These are phyloP conservation scores for Onychomys arenicola DNA, from an alignment of 2,797 vertebrate species.

Conservation along the genomic window DNA sequence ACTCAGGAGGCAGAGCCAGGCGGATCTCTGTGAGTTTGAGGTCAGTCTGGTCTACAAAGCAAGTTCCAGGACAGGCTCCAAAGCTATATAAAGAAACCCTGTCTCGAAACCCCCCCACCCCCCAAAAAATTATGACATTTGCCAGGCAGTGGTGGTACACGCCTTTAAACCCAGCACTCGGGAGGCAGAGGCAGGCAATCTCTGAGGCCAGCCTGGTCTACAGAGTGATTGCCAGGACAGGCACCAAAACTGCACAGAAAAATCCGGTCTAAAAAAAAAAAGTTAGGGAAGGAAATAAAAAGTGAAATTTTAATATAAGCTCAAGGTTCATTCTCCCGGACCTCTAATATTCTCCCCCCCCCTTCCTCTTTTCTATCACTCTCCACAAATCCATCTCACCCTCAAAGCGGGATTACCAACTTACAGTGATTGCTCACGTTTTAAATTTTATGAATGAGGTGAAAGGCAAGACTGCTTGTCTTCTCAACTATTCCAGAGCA, in stretches of 20 bases:
- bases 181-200: too few species aligned
- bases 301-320: neutral
- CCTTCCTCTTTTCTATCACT: neutral
- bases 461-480: neutral
- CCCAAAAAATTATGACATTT: too few species aligned
- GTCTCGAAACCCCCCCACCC: too few species aligned
- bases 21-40: too few species aligned
- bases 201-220: too few species aligned
- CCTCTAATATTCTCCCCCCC: neutral
- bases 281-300: neutral
- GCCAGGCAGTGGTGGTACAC: too few species aligned
- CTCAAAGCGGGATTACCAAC: neutral
- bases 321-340: slow-evolving; percentile 1
- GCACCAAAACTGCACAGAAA: too few species aligned
- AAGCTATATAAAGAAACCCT: too few species aligned
- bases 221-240: too few species aligned
- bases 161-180: too few species aligned
- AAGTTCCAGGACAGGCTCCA: neutral
- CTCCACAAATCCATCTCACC: neutral
- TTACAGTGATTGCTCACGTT: neutral
- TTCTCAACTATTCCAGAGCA: neutral
- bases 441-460: neutral
- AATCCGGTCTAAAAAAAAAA: too few species aligned
- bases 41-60: neutral
- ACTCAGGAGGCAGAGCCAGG: too few species aligned